phyloP scores from a whole-genome alignment of 2,797 vertebrate species.

The Eidolon dupreanum region DNA sequence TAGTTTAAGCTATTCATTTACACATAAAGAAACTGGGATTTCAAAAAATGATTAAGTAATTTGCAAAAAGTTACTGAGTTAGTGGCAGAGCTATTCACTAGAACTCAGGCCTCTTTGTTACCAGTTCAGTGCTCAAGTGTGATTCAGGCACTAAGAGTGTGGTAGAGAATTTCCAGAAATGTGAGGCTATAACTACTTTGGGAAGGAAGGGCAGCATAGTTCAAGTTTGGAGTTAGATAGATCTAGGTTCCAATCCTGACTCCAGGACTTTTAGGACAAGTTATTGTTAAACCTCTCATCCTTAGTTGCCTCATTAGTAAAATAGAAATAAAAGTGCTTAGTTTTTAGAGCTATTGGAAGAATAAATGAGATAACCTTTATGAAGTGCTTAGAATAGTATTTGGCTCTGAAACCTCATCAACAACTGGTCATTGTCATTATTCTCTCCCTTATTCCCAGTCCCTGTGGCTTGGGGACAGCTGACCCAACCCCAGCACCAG shows the following conservation, averaged over 20 bases:
- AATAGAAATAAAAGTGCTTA: constrained; percentile 32
- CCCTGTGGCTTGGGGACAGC: neutral
- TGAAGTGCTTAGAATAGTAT: neutral
- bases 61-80: neutral
- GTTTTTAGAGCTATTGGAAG: neutral
- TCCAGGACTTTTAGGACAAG: neutral
- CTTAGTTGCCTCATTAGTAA: neutral
- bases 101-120: neutral
- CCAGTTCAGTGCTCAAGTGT: neutral
- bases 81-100: neutral
- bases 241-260: neutral
- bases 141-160: neutral
- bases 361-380: neutral
- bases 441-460: neutral
- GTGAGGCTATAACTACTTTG: neutral
- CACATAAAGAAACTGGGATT: neutral
- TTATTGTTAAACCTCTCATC: neutral
- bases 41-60: neutral
- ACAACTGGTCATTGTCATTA: neutral
- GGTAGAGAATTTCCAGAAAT: neutral
- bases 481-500: neutral
- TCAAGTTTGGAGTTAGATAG: neutral
- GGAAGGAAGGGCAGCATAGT: neutral
- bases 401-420: neutral
- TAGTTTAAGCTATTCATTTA: neutral